phyloP scores from a whole-genome alignment of 2,888 invertebrate species.

The Liodrosophila aerea region DNA sequence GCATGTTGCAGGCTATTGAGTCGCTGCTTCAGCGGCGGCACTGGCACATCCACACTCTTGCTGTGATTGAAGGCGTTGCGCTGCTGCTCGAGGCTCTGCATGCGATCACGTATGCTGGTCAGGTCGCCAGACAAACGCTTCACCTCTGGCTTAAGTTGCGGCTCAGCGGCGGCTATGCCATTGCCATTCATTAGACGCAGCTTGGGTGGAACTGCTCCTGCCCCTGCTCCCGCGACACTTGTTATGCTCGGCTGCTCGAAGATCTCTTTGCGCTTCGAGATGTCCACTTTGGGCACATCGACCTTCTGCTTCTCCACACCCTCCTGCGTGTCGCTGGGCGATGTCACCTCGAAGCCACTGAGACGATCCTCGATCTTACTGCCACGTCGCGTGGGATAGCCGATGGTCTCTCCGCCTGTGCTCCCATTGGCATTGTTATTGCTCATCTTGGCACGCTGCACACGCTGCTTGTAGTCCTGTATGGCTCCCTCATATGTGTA shows the following conservation, averaged over 20 bases:
- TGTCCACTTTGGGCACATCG: constrained; percentile 90
- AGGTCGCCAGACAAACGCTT: constrained; percentile 85
- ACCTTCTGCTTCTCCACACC: constrained; percentile 81
- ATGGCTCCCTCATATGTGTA: constrained; percentile 95
- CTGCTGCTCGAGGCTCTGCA: constrained; percentile 85
- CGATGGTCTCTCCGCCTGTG: constrained; percentile 73
- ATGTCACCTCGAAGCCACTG: constrained; percentile 84
- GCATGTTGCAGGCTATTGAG: constrained; percentile 81
- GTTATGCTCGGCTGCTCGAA: constrained; percentile 85
- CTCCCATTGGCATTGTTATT: constrained; percentile 55
- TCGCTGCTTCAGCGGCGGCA: constrained; percentile 82
- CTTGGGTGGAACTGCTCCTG: constrained; percentile 59
- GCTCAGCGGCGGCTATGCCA: constrained; percentile 51
- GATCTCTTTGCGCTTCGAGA: constrained; percentile 91
- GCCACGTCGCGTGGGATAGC: constrained; percentile 81
- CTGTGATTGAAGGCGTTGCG: constrained; percentile 80
- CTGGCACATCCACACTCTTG: constrained; percentile 79
- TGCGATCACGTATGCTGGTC: constrained; percentile 86
- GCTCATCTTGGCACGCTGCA: constrained; percentile 83
- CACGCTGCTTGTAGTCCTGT: constrained; percentile 91
- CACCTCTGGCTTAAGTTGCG: too few species aligned
- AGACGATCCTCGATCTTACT: constrained; percentile 87
- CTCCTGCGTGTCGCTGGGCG: constrained; percentile 81
- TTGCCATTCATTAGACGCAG: constrained; percentile 61
- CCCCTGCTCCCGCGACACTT: too few species aligned